These are phyloP conservation scores for Ophion obscuratus DNA, from an alignment of 2,888 invertebrate species.

Conservation along the genomic window DNA sequence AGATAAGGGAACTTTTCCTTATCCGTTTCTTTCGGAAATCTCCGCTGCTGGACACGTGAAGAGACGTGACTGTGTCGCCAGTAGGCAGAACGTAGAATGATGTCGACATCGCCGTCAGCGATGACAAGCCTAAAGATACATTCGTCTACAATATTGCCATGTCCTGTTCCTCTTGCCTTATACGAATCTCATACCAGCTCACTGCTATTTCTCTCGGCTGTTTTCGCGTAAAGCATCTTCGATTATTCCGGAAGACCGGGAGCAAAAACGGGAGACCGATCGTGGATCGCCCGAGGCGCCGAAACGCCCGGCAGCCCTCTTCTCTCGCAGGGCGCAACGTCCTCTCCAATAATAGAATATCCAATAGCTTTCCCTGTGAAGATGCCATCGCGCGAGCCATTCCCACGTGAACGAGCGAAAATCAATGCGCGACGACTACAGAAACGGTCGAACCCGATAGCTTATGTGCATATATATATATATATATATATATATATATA, in stretches of 20 bases:
- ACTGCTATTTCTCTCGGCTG: slow-evolving; percentile 31
- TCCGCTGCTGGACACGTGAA: too few species aligned
- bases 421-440: slow-evolving; percentile 64
- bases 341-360: slow-evolving; percentile 52
- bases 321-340: slow-evolving; percentile 25
- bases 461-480: slow-evolving; percentile 16
- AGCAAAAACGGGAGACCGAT: slow-evolving; percentile 14
- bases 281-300: slow-evolving; percentile 57
- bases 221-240: slow-evolving; percentile 30
- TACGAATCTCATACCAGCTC: slow-evolving; percentile 34
- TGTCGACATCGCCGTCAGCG: slow-evolving; percentile 20
- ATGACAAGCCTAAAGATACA: slow-evolving; percentile 37
- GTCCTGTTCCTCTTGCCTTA: slow-evolving; percentile 14
- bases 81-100: slow-evolving; percentile 11
- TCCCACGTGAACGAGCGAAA: slow-evolving; percentile 64
- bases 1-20: too few species aligned
- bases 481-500: not conserved
- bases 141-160: not conserved
- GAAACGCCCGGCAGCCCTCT: slow-evolving; percentile 49
- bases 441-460: slow-evolving; percentile 49
- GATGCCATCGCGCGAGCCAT: slow-evolving; percentile 56
- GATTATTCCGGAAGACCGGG: slow-evolving; percentile 11
- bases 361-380: slow-evolving; percentile 56
- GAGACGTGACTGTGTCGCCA: not conserved
- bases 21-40: not conserved